Conservation (phyloP, 2,888 invertebrate species). For the Cosmopolites sordidus region DNA sequence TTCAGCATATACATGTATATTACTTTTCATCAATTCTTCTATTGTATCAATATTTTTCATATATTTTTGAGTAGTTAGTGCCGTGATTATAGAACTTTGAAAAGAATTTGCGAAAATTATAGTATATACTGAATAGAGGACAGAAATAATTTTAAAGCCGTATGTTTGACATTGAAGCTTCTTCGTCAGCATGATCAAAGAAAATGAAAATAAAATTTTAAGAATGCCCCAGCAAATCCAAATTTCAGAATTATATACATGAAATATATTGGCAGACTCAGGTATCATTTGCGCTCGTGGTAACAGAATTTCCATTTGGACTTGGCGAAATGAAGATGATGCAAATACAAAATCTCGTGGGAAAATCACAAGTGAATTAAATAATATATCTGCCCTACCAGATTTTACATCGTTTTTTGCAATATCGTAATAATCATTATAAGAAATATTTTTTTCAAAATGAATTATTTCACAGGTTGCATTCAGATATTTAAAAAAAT, state of each 20-base stretch:
- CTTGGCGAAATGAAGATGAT: constrained; percentile 4
- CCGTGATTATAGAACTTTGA: constrained; percentile 18
- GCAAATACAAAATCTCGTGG: neutral
- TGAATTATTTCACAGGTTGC: neutral
- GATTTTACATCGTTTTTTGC: constrained; percentile 3
- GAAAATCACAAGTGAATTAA: constrained; percentile 2
- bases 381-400: constrained; percentile 8
- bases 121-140: neutral
- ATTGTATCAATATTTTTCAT: constrained; percentile 14
- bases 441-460: neutral
- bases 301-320: too few relatives aligned
- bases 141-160: neutral
- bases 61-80: constrained; percentile 14
- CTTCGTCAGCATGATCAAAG: neutral
- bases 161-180: neutral
- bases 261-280: constrained; percentile 3
- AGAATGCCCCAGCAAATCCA: constrained; percentile 9
- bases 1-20: constrained; percentile 8
- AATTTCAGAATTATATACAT: constrained; percentile 9
- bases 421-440: neutral
- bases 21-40: constrained; percentile 11
- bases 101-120: constrained; percentile 10
- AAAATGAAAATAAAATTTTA: neutral
- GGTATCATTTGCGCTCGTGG: constrained; percentile 8
- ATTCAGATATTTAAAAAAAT: too few relatives aligned